Evolutionary conservation across 2,888 invertebrate species (phyloP).

Genomic region (Chironomus riparius): DNA sequence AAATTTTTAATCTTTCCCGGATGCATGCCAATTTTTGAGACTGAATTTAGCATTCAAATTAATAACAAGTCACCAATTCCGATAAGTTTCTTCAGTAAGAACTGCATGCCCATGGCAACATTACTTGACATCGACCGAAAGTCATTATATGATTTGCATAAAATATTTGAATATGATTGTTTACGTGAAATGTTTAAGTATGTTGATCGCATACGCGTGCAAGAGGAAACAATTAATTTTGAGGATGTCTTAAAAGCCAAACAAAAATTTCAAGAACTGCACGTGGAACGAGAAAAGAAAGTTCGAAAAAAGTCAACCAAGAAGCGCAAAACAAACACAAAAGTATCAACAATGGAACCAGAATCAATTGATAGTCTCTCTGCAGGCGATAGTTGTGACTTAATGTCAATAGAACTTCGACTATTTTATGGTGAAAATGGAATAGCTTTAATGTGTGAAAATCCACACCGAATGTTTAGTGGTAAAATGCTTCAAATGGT

Average conservation of each 20-base stretch:
- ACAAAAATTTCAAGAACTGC: background rate
- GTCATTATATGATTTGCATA: background rate
- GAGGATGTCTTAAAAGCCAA: constrained; percentile 11
- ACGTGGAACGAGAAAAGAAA: background rate
- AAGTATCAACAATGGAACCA: background rate
- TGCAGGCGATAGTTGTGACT: background rate
- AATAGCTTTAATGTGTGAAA: background rate
- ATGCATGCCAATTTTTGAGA: background rate
- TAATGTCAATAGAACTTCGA: background rate
- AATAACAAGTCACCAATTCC: constrained; percentile 16
- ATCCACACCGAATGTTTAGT: background rate
- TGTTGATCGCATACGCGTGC: background rate
- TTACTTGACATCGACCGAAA: background rate
- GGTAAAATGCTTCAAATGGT: constrained; percentile 8
- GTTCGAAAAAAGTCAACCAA: too few species aligned
- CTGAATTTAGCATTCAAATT: constrained; percentile 9
- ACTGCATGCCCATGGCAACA: background rate
- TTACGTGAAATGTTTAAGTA: constrained; percentile 11
- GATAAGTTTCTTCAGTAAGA: background rate
- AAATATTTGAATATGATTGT: constrained; percentile 9
- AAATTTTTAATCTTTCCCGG: constrained; percentile 11
- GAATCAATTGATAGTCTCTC: background rate
- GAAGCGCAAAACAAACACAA: background rate
- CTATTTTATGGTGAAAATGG: background rate
- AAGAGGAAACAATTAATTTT: background rate